phyloP scores from a whole-genome alignment of 2,797 vertebrate genomes.

The Malurus leucopterus region DNA sequence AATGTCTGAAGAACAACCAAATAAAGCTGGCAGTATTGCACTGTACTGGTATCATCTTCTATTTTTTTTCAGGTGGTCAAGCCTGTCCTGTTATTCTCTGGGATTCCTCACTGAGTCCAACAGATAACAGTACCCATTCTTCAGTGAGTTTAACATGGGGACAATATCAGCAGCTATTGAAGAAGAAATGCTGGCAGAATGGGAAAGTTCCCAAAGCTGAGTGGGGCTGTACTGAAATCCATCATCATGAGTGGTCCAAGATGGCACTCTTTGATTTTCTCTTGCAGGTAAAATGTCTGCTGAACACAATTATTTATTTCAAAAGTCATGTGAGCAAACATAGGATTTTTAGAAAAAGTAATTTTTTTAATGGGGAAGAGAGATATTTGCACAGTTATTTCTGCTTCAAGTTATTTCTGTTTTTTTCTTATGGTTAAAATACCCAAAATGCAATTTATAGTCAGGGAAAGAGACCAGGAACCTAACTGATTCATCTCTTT shows the following conservation, averaged over 20 bases:
- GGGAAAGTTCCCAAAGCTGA: conserved; percentile 81
- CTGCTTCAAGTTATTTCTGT: background rate
- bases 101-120: conserved; percentile 81
- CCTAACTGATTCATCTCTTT: background rate
- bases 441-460: background rate
- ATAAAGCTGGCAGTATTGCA: background rate
- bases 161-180: conserved; percentile 83
- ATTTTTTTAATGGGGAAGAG: background rate
- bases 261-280: conserved; percentile 93
- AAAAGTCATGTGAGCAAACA: background rate
- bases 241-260: conserved; percentile 93
- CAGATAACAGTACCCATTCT: conserved; percentile 73
- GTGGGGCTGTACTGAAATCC: conserved; percentile 83
- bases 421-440: background rate
- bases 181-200: conserved; percentile 87
- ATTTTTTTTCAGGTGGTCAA: conserved; percentile 73
- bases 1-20: background rate
- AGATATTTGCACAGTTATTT: background rate
- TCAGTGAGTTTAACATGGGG: conserved; percentile 85
- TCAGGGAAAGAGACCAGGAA: background rate
- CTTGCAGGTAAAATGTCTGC: conserved; percentile 81
- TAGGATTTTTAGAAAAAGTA: background rate
- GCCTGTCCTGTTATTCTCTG: conserved; percentile 84
- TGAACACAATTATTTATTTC: background rate
- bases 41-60: background rate